Evolutionary conservation across 2,888 invertebrate genomes (phyloP).

Genomic region (Desoria tigrina): DNA sequence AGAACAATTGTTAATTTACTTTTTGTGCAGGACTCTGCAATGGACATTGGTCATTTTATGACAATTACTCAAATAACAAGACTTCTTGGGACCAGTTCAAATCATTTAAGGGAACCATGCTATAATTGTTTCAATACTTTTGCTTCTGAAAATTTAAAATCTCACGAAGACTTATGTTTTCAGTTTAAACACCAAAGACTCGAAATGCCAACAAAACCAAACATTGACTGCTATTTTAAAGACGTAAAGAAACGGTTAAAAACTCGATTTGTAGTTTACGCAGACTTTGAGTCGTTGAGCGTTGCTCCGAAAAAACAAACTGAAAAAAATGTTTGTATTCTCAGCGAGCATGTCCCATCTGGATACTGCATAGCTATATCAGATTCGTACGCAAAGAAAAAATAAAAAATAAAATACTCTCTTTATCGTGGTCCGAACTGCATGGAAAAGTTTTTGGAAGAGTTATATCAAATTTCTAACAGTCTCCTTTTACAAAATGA

Average conservation of each 20-base stretch:
- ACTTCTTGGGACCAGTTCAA: not conserved
- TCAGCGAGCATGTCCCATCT: constrained; percentile 15
- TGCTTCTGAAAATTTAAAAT: not conserved
- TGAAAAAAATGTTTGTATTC: too few relatives aligned
- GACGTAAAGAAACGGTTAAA: not conserved
- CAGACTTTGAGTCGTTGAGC: not conserved
- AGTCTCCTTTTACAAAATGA: not conserved
- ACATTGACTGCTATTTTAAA: too few relatives aligned
- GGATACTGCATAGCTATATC: constrained; percentile 7
- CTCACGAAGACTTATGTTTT: not conserved
- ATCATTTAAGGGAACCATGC: not conserved
- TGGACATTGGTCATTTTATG: too few relatives aligned
- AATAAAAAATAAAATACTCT: not conserved
- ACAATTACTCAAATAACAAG: not conserved
- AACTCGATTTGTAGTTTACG: not conserved
- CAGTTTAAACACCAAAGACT: constrained; percentile 1
- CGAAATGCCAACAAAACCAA: not conserved
- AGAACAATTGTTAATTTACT: not conserved
- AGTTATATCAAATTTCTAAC: not conserved
- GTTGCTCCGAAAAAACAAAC: not conserved
- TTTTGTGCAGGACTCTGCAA: not conserved
- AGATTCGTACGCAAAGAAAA: not conserved
- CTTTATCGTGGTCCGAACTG: constrained; percentile 10
- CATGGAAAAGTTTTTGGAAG: not conserved
- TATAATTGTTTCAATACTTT: constrained; percentile 4